Base-by-base conservation (phyloP, 2,888 invertebrate species). In the Cryptus viduatorius region DNA sequence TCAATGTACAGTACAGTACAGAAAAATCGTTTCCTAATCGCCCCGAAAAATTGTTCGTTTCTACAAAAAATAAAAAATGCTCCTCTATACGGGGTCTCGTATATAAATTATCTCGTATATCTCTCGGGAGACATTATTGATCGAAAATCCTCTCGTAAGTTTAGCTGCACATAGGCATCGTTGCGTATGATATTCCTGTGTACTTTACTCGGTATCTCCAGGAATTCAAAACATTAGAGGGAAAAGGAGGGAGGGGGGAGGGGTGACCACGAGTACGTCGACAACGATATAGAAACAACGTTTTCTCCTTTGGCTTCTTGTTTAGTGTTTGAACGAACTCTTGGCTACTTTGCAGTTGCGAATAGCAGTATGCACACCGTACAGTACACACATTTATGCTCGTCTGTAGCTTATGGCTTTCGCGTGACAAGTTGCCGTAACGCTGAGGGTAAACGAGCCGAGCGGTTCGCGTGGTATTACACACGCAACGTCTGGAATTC, bases 371-470 rank as follows among this genome's bases (percentile, higher is more conserved):
- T 31, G 59, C 50, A 76, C 50, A 50, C 37, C 44, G 10, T 50
- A 24, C 14, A 46, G 31, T 64, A 59, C 69, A 46, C 64, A 53
- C 48, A 53, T 77, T 59, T 12, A 69, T 44, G 64, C 75, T 69
- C 50, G 24, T 42, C 44, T 37, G 50, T 50, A 56, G 83, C 69
- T 71, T 71, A 75, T 56, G 50, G 53, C 59, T 82, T 50, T 90
- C 85, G 89, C 90, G 90, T 90, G 90, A 86, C 84, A 86, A 87
- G 73, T 78, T 73, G 73, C 80, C 84, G 84, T 89, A 89, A 88
- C 82, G 83, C 77, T 79, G 84, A 87, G 80, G 87, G 86, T 87
- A 88, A 89, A 89, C 89, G 87, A 88, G 72, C 67, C 24, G n/a
- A 37, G 56, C 44, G 77, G 44, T 65, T 24, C n/a, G 14, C 61